Evolutionary conservation across 2,888 invertebrate genomes (phyloP).

Genomic region (Drosophila helvetica): DNA sequence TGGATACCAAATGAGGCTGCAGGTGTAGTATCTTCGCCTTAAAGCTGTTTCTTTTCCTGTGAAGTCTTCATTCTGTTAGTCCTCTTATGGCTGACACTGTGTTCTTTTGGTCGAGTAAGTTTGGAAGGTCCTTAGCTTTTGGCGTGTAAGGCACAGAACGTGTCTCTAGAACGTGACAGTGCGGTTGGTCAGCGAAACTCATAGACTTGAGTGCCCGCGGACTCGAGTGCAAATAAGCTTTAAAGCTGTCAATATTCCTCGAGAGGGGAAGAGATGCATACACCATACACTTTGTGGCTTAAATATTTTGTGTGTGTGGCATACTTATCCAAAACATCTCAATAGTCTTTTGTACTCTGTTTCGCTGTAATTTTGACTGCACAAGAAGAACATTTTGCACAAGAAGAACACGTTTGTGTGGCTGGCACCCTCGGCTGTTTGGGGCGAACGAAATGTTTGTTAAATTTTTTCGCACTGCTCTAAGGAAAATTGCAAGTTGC

Average conservation of each 20-base stretch:
- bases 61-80: slow-evolving; percentile 6
- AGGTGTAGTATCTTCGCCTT: background rate
- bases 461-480: no score
- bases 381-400: slow-evolving; percentile 18
- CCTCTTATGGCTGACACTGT: slow-evolving; percentile 15
- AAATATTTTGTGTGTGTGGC: background rate
- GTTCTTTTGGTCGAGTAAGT: background rate
- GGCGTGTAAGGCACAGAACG: slow-evolving; percentile 37
- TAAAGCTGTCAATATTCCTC: slow-evolving; percentile 29
- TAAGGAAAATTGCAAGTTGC: no score
- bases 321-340: slow-evolving; percentile 3
- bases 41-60: slow-evolving; percentile 12
- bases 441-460: background rate
- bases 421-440: slow-evolving; percentile 4
- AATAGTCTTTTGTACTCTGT: slow-evolving; percentile 15
- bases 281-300: slow-evolving; percentile 1
- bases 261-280: no score
- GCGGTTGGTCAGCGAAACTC: slow-evolving; percentile 40
- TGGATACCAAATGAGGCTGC: background rate
- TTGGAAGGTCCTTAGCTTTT: slow-evolving; percentile 24
- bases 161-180: slow-evolving; percentile 53
- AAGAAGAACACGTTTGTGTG: no score
- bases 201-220: slow-evolving; percentile 28
- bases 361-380: slow-evolving; percentile 26
- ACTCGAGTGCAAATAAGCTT: slow-evolving; percentile 40